Base-by-base conservation (phyloP, 2,113 vertebrate species). In the Mola mola region DNA sequence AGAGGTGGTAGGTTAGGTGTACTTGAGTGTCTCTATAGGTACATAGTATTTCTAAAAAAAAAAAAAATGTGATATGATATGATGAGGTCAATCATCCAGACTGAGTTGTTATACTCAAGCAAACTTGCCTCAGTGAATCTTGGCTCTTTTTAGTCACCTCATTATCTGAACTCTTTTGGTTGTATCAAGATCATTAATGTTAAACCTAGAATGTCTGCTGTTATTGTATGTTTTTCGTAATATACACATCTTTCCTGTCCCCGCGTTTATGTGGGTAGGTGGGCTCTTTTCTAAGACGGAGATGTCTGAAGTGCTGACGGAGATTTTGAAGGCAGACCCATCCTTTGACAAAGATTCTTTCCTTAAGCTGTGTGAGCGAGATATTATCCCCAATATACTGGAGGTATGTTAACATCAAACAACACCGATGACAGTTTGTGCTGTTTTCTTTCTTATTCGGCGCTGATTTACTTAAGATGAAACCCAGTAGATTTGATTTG, bases 271-370 rank as follows among this genome's bases (percentile, higher is more conserved):
- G 8, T 51, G 8, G n/a, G 15, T 46, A 99, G 97, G 97, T 34
- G 96, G 96, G 0, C 75, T 99, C 38, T 98, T 98, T 87, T 98
- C 96, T 1, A 98, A 98, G 89, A 98, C 97, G 0, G 97, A 99
- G 53, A 95, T 98, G 97, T 98, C 97, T 0, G 95, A 98, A 65
- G 97, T 98, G 1, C 81, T 98, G 40, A 99, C 97, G 0, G 97
- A 98, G 90, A 97, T 99, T 77, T 87, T 99, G 29, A 93, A 90
- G 21, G 94, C 91, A 38, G 97, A 99, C 78, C 97, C 95, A 0
- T 88, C 85, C 63, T 99, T 99, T 2, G 96, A 98, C 82, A 98
- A 96, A 78, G 96, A 99, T 40, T 90, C 84, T 0, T 99, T 99
- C 81, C 88, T 99, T 24, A 93, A 92, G 72, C 95, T 95, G 26